A percentile compares a stretch with the other conserved stretches of the same genome.
Conservation (phyloP, 2,888 invertebrate genomes). For the Hydropsyche betteni region DNA sequence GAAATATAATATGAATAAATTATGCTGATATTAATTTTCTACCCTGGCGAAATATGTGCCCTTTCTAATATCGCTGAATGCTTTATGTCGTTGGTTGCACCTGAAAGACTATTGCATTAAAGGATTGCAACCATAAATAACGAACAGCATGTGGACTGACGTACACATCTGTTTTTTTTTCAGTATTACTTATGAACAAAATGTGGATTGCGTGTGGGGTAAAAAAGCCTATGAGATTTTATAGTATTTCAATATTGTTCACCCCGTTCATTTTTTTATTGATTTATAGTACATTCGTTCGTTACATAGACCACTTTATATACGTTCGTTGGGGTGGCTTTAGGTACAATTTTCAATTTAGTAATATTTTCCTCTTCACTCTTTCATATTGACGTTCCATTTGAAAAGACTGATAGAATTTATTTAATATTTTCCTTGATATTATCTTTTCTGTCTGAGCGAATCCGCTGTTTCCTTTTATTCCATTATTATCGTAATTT, state of each 20-base stretch:
- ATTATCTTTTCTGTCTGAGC: too few relatives aligned
- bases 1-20: too few relatives aligned
- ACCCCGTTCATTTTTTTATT: constrained; percentile 18
- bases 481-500: too few relatives aligned
- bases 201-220: constrained; percentile 1
- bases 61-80: too few relatives aligned
- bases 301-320: constrained; percentile 6
- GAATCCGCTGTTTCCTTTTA: too few relatives aligned
- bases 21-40: too few relatives aligned
- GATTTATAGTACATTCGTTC: constrained; percentile 19
- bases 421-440: too few relatives aligned
- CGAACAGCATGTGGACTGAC: constrained; percentile 16
- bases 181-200: background rate
- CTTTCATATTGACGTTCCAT: too few relatives aligned
- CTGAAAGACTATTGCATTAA: constrained; percentile 13
- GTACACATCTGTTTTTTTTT: constrained; percentile 20
- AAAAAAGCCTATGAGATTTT: constrained; percentile 20
- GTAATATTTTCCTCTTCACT: background rate
- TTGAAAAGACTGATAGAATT: too few relatives aligned
- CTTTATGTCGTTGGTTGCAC: constrained; percentile 8
- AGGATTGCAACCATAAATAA: constrained; percentile 20
- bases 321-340: constrained; percentile 4
- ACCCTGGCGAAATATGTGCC: too few relatives aligned
- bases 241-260: constrained; percentile 20
- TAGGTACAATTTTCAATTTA: constrained; percentile 11